Conservation (phyloP, 2,888 invertebrate species). For the Lissocephala sabroskyi region DNA sequence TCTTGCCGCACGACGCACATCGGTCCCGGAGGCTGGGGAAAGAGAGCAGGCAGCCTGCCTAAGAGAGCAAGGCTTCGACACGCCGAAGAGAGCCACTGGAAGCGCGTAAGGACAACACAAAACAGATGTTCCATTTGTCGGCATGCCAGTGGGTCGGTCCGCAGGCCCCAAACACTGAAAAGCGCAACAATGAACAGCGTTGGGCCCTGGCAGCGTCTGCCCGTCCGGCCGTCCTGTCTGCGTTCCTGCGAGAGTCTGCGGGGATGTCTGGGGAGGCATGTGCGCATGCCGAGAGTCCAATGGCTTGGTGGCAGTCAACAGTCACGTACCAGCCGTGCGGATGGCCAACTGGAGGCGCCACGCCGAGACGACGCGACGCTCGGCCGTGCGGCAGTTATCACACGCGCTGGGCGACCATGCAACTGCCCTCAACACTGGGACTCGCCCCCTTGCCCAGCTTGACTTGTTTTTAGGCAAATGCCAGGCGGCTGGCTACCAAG, state of each 20-base stretch:
- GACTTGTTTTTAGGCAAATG: no score
- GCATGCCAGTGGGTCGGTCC: neutral
- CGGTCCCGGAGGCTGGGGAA: slow-evolving; percentile 13
- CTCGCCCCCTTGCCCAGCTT: no score
- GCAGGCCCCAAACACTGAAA: slow-evolving; percentile 28
- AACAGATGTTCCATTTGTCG: slow-evolving; percentile 45
- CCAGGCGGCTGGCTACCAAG: no score
- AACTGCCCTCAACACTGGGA: no score
- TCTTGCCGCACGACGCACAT: neutral
- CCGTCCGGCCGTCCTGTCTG: no score
- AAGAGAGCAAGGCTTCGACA: neutral
- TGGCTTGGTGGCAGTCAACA: neutral
- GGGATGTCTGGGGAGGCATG: slow-evolving; percentile 15
- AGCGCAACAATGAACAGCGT: slow-evolving; percentile 53
- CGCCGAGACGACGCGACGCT: neutral
- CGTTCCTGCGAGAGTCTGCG: neutral
- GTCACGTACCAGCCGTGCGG: slow-evolving; percentile 1
- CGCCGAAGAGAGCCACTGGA: slow-evolving; percentile 26
- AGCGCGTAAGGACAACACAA: slow-evolving; percentile 49
- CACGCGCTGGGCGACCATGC: no score
- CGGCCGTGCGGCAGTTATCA: slow-evolving; percentile 1
- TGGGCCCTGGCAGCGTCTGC: no score
- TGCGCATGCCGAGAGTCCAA: slow-evolving; percentile 42
- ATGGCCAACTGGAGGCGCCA: neutral
- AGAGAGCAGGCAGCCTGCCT: neutral